A percentile compares a stretch with the other conserved stretches of the same genome.
These are phyloP conservation scores for Cranoglanis bouderius DNA, from an alignment of 2,113 vertebrate species.

Conservation along the genomic window DNA sequence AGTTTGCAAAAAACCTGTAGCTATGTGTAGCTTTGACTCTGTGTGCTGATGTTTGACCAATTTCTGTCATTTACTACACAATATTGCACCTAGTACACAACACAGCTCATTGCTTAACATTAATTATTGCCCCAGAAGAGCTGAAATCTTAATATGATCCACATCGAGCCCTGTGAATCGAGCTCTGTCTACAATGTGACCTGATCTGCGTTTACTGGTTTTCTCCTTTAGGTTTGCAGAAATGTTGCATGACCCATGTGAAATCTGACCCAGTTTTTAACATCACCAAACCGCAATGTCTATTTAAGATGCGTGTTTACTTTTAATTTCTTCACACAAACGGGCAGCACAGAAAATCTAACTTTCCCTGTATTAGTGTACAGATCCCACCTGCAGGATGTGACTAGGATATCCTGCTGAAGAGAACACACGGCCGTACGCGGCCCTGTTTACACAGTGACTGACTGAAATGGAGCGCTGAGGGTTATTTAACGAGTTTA, in stretches of 20 bases:
- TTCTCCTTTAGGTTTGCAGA: slow-evolving; percentile 10
- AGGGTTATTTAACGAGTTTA: neutral
- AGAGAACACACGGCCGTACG: neutral
- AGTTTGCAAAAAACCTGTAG: neutral
- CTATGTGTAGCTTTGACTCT: slow-evolving; percentile 34
- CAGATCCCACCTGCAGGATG: neutral
- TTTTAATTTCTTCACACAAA: neutral
- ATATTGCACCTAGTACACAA: neutral
- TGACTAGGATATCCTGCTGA: slow-evolving; percentile 12
- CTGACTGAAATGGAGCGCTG: neutral
- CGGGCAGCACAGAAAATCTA: neutral
- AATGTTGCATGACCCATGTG: slow-evolving; percentile 26
- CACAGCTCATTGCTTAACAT: neutral
- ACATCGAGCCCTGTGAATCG: neutral
- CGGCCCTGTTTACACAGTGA: neutral
- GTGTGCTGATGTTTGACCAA: slow-evolving; percentile 19
- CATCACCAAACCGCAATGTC: neutral
- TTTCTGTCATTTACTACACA: slow-evolving; percentile 24
- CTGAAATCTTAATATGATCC: neutral
- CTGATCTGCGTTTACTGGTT: neutral
- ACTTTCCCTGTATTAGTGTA: neutral
- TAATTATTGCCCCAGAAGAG: neutral
- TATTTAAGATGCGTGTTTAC: neutral
- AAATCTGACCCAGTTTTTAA: neutral
- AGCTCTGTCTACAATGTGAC: neutral